phyloP scores from a whole-genome alignment of 1,140 invertebrate species.

The Pentalonia nigronervosa region DNA sequence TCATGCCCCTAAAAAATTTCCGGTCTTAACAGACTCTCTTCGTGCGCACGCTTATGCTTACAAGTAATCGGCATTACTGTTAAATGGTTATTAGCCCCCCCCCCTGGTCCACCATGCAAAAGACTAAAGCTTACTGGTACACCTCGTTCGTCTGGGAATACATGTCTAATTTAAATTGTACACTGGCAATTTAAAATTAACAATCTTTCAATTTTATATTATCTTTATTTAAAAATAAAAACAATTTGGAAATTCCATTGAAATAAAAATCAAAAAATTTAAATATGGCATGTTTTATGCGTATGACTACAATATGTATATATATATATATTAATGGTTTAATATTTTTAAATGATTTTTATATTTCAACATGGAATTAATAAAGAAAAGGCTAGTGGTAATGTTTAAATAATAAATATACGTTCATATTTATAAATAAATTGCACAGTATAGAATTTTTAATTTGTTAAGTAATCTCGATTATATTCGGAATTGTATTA shows the following conservation, averaged over 20 bases:
- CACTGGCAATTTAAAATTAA: neutral
- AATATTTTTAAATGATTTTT: neutral
- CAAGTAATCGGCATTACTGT: neutral
- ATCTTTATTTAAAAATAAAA: neutral
- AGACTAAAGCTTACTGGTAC: neutral
- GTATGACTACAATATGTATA: neutral
- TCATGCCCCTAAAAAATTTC: too few relatives aligned
- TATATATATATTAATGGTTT: too few relatives aligned
- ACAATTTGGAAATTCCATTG: neutral
- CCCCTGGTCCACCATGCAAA: neutral
- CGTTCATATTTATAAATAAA: neutral
- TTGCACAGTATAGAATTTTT: neutral
- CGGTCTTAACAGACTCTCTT: too few relatives aligned
- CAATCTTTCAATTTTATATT: neutral
- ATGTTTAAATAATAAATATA: neutral
- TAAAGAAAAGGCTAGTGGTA: neutral
- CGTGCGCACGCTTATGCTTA: neutral
- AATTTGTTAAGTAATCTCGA: conserved; percentile 27
- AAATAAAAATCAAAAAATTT: neutral
- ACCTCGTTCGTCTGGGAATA: too few relatives aligned
- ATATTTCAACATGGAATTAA: neutral
- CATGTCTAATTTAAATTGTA: neutral
- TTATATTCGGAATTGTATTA: conserved; percentile 8
- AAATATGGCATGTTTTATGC: neutral
- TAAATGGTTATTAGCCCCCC: too few relatives aligned